phyloP scores from a whole-genome alignment of 2,888 invertebrate genomes.

The Aphodius granarius region DNA sequence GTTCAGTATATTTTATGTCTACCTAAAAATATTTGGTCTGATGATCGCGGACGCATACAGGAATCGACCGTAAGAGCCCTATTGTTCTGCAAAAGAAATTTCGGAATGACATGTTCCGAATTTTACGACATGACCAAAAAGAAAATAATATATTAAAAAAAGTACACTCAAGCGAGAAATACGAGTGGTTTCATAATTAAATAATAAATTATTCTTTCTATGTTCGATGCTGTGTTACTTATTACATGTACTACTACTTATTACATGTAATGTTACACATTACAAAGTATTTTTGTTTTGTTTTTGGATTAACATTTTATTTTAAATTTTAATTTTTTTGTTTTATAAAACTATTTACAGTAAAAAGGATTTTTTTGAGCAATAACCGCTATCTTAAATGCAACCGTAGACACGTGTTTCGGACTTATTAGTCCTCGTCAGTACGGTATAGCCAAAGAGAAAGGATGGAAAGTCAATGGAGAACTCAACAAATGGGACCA shows the following conservation, averaged over 20 bases:
- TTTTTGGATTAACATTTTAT: background rate
- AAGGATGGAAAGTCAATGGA: too few species aligned
- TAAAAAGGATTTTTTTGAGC: too few species aligned
- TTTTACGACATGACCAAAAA: background rate
- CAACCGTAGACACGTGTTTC: too few species aligned
- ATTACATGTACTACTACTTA: background rate
- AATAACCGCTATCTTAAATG: too few species aligned
- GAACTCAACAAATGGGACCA: too few species aligned
- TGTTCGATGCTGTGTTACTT: background rate
- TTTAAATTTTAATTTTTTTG: background rate
- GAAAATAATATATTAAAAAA: background rate
- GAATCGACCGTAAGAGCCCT: slow-evolving; percentile 14
- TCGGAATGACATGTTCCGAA: background rate
- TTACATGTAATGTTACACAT: background rate
- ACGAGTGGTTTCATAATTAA: background rate
- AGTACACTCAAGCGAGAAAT: background rate
- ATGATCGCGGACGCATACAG: slow-evolving; percentile 14
- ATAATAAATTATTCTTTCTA: background rate
- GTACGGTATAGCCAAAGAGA: too few species aligned
- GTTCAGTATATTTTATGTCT: slow-evolving; percentile 10
- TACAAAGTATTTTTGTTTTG: background rate
- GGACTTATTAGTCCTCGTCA: too few species aligned
- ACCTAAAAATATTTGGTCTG: slow-evolving; percentile 4
- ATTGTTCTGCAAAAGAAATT: slow-evolving; percentile 4
- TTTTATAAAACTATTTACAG: background rate